Evolutionary conservation across 2,888 invertebrate genomes (phyloP).

Genomic region (Tiphia femorata): DNA sequence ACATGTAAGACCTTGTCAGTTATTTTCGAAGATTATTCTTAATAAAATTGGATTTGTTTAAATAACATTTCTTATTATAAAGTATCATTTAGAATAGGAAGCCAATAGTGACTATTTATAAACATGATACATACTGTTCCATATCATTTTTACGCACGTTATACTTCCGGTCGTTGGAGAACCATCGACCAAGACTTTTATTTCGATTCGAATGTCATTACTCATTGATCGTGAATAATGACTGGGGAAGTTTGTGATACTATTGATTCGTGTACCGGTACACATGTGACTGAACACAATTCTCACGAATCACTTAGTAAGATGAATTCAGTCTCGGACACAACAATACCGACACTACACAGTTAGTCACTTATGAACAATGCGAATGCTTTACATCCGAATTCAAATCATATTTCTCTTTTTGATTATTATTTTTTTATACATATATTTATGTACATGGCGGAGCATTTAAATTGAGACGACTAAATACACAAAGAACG

Average conservation of each 20-base stretch:
- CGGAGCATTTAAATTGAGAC: too few species aligned
- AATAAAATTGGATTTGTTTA: slow-evolving; percentile 15
- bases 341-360: slow-evolving; percentile 15
- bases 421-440: too few species aligned
- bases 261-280: slow-evolving; percentile 16
- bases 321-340: slow-evolving; percentile 16
- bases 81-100: slow-evolving; percentile 37
- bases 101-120: slow-evolving; percentile 35
- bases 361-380: slow-evolving; percentile 37
- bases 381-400: slow-evolving; percentile 52
- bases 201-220: neutral
- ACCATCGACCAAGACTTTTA: too few species aligned
- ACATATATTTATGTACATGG: too few species aligned
- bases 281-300: too few species aligned
- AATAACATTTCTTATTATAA: slow-evolving; percentile 6
- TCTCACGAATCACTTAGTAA: slow-evolving; percentile 13
- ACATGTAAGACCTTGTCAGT: slow-evolving; percentile 8
- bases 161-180: slow-evolving; percentile 36
- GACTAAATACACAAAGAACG: too few species aligned
- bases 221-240: too few species aligned
- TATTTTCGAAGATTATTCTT: slow-evolving; percentile 5
- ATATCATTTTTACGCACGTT: slow-evolving; percentile 31
- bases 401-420: too few species aligned
- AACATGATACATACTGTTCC: slow-evolving; percentile 27
- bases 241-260: slow-evolving; percentile 5